Base-by-base conservation (phyloP, 2,113 vertebrate species). In the Mystacornis crossleyi region DNA sequence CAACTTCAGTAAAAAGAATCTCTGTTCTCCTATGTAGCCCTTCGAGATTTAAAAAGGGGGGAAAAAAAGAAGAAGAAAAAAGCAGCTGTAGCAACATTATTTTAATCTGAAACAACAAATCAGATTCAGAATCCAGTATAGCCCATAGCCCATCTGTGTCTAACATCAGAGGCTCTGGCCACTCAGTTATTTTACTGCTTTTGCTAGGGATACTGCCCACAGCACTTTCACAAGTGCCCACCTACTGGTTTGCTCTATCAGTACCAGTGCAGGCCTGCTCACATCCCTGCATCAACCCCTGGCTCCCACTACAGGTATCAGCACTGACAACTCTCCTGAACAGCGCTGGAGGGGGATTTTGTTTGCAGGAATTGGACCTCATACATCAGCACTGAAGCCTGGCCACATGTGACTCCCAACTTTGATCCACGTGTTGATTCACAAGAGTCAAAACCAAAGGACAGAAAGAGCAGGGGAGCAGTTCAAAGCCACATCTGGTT, bases 1-100 rank as follows among this genome's bases (percentile, higher is more conserved):
- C 95, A 97, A 51, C 43, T 84, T 81, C 72, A 79, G 50, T 95
- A 78, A 78, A 96, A 96, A 83, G 95, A 90, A 89, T 78, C 95
- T 94, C 88, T 97, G 95, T 96, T 95, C 86, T 92, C 34, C 31
- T 47, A 16, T 6, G 23, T 6, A 83, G 60, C 21, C n/a, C 36
- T 81, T 47, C 6, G 0, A 90, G 61, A 78, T 38, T 62, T 5
- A 29, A 70, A 62, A 29, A 14, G 3, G 2, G 4, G 7, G 9
- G 17, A 15, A 43, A 43, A 55, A 36, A 45, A 31, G 14, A 4
- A 21, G 47, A 11, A 29, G 3, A 25, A 17, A 58, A 88, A 89
- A 78, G 57, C 88, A 95, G 75, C 88, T 89, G 88, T 74, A 67
- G 72, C 36, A 36, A 54, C 86, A 57, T 90, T 45, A 78, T 53